Evolutionary conservation across 2,113 vertebrate species (phyloP).

Genomic region (Cyanocitta stelleri): DNA sequence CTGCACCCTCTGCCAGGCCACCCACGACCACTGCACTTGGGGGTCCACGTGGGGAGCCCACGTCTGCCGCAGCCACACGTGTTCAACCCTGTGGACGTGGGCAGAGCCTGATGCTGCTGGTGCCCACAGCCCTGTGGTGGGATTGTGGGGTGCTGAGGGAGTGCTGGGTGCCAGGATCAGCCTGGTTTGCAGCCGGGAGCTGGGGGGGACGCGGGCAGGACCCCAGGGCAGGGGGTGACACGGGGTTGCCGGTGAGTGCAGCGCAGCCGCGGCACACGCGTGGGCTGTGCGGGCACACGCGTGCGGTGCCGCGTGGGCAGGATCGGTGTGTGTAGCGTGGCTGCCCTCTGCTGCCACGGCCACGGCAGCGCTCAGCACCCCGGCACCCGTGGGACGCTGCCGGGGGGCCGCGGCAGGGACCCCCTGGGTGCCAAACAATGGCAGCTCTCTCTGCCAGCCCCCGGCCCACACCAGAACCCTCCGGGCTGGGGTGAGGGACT

Average conservation of each 20-base stretch:
- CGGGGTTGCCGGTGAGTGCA: accelerated
- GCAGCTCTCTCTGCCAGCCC: neutral
- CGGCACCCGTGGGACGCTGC: neutral
- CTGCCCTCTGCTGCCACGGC: constrained; percentile 51
- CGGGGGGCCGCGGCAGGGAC: neutral
- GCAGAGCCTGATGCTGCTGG: neutral
- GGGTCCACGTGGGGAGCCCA: neutral
- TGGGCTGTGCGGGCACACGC: neutral
- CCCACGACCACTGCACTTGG: neutral
- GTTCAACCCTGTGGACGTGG: neutral
- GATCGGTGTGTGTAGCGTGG: constrained; percentile 8
- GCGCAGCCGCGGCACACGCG: neutral
- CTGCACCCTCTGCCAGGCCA: neutral
- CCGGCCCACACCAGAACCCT: neutral
- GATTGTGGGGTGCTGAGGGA: neutral
- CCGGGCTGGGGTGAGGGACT: neutral
- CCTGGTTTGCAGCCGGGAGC: neutral
- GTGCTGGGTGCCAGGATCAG: neutral
- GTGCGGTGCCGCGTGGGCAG: neutral
- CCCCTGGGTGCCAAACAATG: neutral
- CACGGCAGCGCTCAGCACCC: constrained; percentile 22
- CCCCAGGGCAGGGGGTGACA: neutral
- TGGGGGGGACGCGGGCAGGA: neutral
- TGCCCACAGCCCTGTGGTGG: neutral
- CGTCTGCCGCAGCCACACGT: neutral